Percentiles rank a stretch among this genome's conserved stretches.
phyloP scores from a whole-genome alignment of 2,797 vertebrate genomes.

The Propithecus deckenii region DNA sequence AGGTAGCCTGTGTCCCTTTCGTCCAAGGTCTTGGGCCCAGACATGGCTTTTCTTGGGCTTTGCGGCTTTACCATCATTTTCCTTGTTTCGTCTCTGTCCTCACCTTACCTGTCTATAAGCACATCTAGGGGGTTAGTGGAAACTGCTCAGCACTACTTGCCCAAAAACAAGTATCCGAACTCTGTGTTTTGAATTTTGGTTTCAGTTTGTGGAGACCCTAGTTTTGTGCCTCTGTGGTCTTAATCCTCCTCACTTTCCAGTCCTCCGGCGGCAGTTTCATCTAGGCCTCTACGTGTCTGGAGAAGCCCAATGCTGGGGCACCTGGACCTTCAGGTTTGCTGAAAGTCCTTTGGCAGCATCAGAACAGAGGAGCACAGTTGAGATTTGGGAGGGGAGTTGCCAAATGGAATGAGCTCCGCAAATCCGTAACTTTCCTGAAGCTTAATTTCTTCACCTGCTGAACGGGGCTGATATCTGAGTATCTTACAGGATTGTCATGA shows the following conservation, averaged over 20 bases:
- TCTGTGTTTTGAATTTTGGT: background rate
- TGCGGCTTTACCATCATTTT: background rate
- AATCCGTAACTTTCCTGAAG: background rate
- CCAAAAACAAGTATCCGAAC: background rate
- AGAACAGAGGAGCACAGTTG: background rate
- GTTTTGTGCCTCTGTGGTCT: background rate
- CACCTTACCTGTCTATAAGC: background rate
- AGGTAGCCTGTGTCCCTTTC: background rate
- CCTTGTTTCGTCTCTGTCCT: background rate
- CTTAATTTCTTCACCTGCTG: background rate
- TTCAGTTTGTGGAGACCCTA: background rate
- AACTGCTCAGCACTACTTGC: background rate
- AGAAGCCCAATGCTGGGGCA: background rate
- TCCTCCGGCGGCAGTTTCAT: too few species aligned
- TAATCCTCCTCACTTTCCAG: too few species aligned
- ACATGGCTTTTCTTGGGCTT: background rate
- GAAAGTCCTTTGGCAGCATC: background rate
- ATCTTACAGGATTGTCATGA: background rate
- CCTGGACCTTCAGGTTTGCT: background rate
- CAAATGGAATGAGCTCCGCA: background rate
- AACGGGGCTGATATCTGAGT: background rate
- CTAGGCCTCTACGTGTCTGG: rapidly evolving
- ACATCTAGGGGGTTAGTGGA: background rate
- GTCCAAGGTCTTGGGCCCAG: background rate
- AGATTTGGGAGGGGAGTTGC: background rate